Base-by-base conservation (phyloP, 1,140 invertebrate species). In the Metaphire vulgaris region DNA sequence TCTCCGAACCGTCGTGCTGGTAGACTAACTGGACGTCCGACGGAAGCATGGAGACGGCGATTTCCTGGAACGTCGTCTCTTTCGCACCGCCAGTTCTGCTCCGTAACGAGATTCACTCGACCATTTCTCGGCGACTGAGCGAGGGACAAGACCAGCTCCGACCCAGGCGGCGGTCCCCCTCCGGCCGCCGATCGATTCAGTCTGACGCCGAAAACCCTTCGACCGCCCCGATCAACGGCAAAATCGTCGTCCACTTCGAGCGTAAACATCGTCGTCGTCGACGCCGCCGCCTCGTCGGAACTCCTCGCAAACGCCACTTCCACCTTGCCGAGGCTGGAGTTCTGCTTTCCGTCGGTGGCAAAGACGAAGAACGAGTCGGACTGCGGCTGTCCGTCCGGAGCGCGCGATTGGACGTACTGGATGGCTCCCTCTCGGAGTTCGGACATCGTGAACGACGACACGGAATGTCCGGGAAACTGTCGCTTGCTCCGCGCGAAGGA, bases 301-400 rank as follows among this genome's bases (percentile, higher is more conserved):
- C 21, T 1, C 2, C 86, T 83, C 0, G 85, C 83, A 2, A 88
- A 86, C 70, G 84, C 84, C 56, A 89, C 83, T 26, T 78, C 77
- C 69, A 89, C 84, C n/a, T 81, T 83, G 33, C 85, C 80, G 33
- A 82, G 77, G 2, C 75, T 76, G 1, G 88, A 84, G 29, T 84
- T 85, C 31, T 85, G 83, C 78, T 96, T 93, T 0, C 94, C 94
- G 81, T 97, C 96, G 0, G 93, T 95, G 0, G 94, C 93, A 83
- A 96, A 94, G 77, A 97, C 90, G 14, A 91, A 88, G 76, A 97
- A 92, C 76, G 88, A 89, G 83, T 97, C 95, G 30, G 92, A 91
- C 0, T 90, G 32, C 1, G 31, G 28, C 32, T n/a, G 32, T 56
- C 41, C 41, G 6, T 56, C 41, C n/a, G 32, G 89, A 86, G 96